phyloP scores from a whole-genome alignment of 2,113 vertebrate genomes.

The Cyprinodon tularosa region DNA sequence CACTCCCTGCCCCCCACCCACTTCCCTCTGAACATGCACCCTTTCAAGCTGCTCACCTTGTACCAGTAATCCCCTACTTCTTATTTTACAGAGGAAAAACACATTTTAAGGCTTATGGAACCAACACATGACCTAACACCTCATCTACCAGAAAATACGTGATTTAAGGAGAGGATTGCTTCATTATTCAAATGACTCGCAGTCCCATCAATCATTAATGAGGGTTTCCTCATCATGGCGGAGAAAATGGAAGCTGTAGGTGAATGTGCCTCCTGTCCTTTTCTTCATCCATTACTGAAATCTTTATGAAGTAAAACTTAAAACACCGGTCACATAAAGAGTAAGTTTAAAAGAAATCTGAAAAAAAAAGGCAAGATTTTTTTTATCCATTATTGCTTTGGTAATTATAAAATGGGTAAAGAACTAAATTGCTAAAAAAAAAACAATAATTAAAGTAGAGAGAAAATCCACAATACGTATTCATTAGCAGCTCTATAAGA shows the following conservation, averaged over 20 bases:
- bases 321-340: constrained; percentile 9
- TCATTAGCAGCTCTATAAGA: constrained; percentile 4
- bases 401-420: neutral
- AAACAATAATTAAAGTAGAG: constrained; percentile 9
- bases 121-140: constrained; percentile 7
- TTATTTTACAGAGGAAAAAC: constrained; percentile 45
- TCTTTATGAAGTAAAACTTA: constrained; percentile 3
- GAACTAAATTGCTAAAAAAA: constrained; percentile 35
- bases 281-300: neutral
- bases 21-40: constrained; percentile 18
- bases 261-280: constrained; percentile 17
- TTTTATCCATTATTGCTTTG: constrained; percentile 13
- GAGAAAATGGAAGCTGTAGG: constrained; percentile 32
- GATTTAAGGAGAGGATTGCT: constrained; percentile 47
- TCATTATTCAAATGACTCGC: constrained; percentile 73
- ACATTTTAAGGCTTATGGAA: constrained; percentile 32
- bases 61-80: constrained; percentile 24
- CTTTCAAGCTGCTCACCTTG: constrained; percentile 50
- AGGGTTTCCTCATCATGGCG: constrained; percentile 57
- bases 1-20: constrained; percentile 68
- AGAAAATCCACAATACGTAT: constrained; percentile 13
- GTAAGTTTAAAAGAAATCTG: constrained; percentile 14
- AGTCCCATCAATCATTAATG: constrained; percentile 73
- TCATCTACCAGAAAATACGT: constrained; percentile 45
- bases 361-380: constrained; percentile 23